phyloP scores from a whole-genome alignment of 2,113 vertebrate genomes.

The Oncorhynchus keta region DNA sequence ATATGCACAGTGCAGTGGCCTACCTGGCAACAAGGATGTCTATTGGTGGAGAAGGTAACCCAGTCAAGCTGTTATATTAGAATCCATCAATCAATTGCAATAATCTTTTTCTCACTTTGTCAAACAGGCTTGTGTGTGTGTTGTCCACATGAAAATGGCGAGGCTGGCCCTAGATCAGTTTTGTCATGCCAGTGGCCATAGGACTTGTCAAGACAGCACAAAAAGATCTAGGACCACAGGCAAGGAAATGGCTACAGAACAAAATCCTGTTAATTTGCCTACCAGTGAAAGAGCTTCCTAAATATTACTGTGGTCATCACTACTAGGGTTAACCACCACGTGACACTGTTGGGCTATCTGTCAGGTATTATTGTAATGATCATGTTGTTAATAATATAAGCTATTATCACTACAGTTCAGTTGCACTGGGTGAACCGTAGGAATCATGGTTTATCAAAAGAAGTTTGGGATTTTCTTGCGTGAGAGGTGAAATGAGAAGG shows the following conservation, averaged over 20 bases:
- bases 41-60: conserved; percentile 57
- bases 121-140: neutral
- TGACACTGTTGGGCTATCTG: conserved; percentile 11
- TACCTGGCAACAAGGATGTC: conserved; percentile 56
- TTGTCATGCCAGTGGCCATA: too few relatives aligned
- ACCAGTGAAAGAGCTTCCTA: conserved; percentile 12
- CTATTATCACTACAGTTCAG: conserved; percentile 50
- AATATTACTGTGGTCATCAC: conserved; percentile 12
- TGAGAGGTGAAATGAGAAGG: conserved; percentile 41
- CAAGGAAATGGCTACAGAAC: conserved; percentile 25
- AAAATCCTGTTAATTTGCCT: conserved; percentile 10
- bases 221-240: neutral
- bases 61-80: neutral
- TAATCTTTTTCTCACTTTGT: conserved; percentile 4
- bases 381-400: conserved; percentile 49
- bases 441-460: conserved; percentile 31
- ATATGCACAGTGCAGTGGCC: conserved; percentile 76
- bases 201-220: neutral
- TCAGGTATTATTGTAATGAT: conserved; percentile 12
- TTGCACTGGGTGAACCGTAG: conserved; percentile 37
- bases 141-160: neutral
- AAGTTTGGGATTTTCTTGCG: conserved; percentile 45
- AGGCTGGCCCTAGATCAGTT: too few relatives aligned
- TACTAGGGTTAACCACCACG: neutral
- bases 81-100: conserved; percentile 28